Evolutionary conservation across 2,797 vertebrate genomes (phyloP).

Genomic region (Lepilemur ruficaudatus): DNA sequence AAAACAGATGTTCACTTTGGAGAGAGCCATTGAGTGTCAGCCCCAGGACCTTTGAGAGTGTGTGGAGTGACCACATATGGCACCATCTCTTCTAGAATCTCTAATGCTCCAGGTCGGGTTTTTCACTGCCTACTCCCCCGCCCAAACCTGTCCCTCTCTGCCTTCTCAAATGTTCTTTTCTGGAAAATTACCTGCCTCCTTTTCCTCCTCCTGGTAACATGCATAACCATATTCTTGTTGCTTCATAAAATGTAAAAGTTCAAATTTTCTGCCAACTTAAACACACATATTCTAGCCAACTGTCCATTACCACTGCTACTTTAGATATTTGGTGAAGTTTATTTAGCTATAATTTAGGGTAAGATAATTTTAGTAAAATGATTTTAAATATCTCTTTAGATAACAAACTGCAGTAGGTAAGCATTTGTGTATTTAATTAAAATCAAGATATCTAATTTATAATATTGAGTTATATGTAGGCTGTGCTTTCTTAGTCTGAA

Average conservation of each 20-base stretch:
- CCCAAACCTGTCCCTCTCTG: background rate
- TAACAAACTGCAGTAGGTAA: background rate
- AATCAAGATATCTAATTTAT: background rate
- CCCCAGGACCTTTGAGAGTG: background rate
- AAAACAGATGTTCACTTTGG: background rate
- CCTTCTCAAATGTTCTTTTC: background rate
- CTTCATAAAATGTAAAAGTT: background rate
- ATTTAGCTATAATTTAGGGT: background rate
- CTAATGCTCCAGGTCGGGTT: background rate
- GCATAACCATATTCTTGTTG: background rate
- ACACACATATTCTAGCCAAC: background rate
- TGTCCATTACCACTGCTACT: background rate
- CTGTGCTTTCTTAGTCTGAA: background rate
- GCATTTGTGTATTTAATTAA: background rate
- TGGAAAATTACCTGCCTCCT: background rate
- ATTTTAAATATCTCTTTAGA: constrained; percentile 22
- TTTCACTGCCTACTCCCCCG: background rate
- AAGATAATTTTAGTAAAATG: background rate
- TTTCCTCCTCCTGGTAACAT: background rate
- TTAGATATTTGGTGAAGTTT: background rate
- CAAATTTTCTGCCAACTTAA: background rate
- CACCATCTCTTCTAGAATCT: background rate
- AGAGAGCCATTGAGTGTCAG: background rate
- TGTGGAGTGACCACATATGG: background rate
- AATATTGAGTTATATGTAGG: background rate